Evolutionary conservation across 1,140 invertebrate genomes (phyloP).

Genomic region (Musca vetustissima): DNA sequence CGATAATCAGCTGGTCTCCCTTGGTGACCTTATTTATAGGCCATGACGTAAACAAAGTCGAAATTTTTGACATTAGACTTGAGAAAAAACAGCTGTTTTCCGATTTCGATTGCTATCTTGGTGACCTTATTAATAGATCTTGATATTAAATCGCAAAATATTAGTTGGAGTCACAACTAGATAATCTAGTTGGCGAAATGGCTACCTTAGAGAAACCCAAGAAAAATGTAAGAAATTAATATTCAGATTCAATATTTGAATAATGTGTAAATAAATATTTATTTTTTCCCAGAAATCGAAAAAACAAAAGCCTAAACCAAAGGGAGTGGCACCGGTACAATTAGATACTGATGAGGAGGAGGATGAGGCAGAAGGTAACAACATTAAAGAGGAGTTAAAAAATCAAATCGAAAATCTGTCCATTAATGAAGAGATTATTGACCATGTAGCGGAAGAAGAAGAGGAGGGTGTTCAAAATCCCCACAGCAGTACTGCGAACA

Average conservation of each 20-base stretch:
- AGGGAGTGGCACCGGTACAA: background rate
- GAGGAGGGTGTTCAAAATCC: background rate
- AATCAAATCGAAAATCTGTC: background rate
- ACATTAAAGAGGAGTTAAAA: background rate
- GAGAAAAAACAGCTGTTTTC: no score
- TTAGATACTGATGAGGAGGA: background rate
- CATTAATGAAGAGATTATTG: background rate
- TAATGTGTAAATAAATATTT: background rate
- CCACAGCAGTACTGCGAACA: background rate
- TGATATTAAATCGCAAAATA: background rate
- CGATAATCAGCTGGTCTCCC: no score
- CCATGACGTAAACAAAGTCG: no score
- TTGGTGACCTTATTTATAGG: no score
- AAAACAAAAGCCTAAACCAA: slow-evolving; percentile 20
- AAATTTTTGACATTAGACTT: no score
- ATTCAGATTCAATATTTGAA: background rate
- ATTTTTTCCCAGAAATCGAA: slow-evolving; percentile 37
- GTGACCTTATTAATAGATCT: no score
- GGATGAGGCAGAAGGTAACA: background rate
- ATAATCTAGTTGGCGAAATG: slow-evolving; percentile 33
- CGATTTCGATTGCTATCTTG: no score
- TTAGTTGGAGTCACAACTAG: background rate
- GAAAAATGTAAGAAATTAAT: slow-evolving; percentile 33
- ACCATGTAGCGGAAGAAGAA: background rate
- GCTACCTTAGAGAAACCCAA: slow-evolving; percentile 50